Conservation (phyloP, 2,797 vertebrate species). For the Hafferia zeledoni region DNA sequence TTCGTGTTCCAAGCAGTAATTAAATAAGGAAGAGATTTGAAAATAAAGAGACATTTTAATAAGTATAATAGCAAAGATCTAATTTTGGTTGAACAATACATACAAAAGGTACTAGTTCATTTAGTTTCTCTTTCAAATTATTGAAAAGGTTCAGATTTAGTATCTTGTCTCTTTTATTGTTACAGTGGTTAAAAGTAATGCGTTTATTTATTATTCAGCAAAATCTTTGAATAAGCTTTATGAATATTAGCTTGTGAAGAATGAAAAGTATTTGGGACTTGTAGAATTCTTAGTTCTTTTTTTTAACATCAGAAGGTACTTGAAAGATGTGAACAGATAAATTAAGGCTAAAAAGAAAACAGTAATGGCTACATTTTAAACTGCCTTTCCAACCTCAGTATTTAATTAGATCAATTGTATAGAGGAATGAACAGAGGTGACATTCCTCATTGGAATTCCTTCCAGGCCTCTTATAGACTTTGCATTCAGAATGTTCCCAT, state of each 20-base stretch:
- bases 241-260: constrained; percentile 77
- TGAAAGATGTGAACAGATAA: constrained; percentile 85
- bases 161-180: constrained; percentile 74
- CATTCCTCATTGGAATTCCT: constrained; percentile 92
- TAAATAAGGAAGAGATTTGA: constrained; percentile 82
- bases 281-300: constrained; percentile 74
- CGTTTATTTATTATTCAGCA: constrained; percentile 80
- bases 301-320: constrained; percentile 80
- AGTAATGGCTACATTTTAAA: constrained; percentile 87
- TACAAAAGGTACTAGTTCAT: constrained; percentile 73
- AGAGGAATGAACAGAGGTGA: constrained; percentile 89
- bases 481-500: constrained; percentile 94
- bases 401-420: constrained; percentile 92
- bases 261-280: constrained; percentile 78
- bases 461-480: constrained; percentile 91
- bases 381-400: constrained; percentile 85
- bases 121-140: constrained; percentile 76
- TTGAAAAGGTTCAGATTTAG: constrained; percentile 73
- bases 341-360: constrained; percentile 85
- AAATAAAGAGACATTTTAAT: constrained; percentile 85
- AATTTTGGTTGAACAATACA: constrained; percentile 78
- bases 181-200: constrained; percentile 71
- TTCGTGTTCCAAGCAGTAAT: constrained; percentile 77
- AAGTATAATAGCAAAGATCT: constrained; percentile 83
- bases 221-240: constrained; percentile 74